phyloP scores from a whole-genome alignment of 2,797 vertebrate species.

The Nyctibius grandis region DNA sequence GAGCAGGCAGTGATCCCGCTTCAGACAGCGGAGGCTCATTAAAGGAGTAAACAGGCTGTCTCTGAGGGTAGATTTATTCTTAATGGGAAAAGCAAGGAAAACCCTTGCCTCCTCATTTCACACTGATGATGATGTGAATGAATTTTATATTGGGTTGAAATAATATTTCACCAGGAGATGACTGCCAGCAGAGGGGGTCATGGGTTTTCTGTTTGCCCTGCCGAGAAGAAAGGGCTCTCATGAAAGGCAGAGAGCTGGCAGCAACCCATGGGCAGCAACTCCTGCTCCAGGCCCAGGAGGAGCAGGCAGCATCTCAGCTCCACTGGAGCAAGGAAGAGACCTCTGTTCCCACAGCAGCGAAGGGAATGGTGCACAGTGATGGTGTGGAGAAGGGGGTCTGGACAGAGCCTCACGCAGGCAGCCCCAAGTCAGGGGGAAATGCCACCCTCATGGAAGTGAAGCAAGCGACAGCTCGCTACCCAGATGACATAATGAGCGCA shows the following conservation, averaged over 20 bases:
- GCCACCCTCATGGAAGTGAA: background rate
- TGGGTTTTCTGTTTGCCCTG: background rate
- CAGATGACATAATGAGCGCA: background rate
- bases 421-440: background rate
- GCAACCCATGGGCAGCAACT: background rate
- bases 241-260: background rate
- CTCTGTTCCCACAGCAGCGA: background rate
- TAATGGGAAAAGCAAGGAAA: background rate
- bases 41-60: background rate
- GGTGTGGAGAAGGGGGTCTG: background rate
- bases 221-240: background rate
- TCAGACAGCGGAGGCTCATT: background rate
- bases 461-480: background rate
- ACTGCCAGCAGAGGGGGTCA: slow-evolving; percentile 49
- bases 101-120: background rate
- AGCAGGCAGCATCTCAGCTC: background rate
- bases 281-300: background rate
- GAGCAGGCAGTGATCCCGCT: background rate
- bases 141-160: background rate
- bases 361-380: background rate
- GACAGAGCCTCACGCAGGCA: background rate
- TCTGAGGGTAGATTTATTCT: slow-evolving; percentile 2
- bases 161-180: background rate
- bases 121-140: background rate
- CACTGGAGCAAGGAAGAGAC: background rate